Evolutionary conservation across 1,140 invertebrate genomes (phyloP).

Genomic region (Euborellia annulipes): DNA sequence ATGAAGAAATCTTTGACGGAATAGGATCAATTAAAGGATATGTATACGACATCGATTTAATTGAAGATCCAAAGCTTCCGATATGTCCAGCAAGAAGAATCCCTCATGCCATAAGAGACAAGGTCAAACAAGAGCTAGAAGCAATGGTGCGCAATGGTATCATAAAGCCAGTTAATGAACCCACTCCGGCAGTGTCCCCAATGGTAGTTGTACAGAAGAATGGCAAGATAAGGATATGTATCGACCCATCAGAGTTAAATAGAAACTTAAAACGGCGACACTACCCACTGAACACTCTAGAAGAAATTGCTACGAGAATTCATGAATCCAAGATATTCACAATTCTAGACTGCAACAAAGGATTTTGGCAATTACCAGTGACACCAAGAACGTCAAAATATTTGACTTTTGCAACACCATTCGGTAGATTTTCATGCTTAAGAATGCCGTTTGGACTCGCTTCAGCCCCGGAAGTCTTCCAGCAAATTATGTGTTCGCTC

Average conservation of each 20-base stretch:
- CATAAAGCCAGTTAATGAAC: slow-evolving; percentile 6
- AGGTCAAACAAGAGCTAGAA: slow-evolving; percentile 9
- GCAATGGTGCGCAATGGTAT: slow-evolving; percentile 3
- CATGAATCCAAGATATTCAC: slow-evolving; percentile 6
- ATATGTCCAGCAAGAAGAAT: slow-evolving; percentile 5
- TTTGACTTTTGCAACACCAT: slow-evolving; percentile 19
- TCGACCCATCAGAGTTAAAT: slow-evolving; percentile 5
- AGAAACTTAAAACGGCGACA: slow-evolving; percentile 7
- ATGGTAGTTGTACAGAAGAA: slow-evolving; percentile 6
- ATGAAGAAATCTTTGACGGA: background rate
- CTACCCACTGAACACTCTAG: slow-evolving; percentile 5
- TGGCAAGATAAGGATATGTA: slow-evolving; percentile 7
- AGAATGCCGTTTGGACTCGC: slow-evolving; percentile 21
- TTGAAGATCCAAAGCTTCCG: slow-evolving; percentile 3
- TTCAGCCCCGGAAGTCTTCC: slow-evolving; percentile 19
- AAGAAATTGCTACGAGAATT: slow-evolving; percentile 8
- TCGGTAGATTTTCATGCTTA: slow-evolving; percentile 18
- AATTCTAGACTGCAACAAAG: slow-evolving; percentile 5
- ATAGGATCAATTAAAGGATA: slow-evolving; percentile 7
- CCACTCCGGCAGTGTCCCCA: slow-evolving; percentile 7
- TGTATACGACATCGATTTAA: slow-evolving; percentile 7
- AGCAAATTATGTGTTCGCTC: slow-evolving; percentile 14
- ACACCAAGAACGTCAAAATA: slow-evolving; percentile 5
- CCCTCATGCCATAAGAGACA: slow-evolving; percentile 7
- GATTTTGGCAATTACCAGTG: slow-evolving; percentile 9